Conservation (phyloP, 2,113 vertebrate genomes). For the Halcyon malimbica region DNA sequence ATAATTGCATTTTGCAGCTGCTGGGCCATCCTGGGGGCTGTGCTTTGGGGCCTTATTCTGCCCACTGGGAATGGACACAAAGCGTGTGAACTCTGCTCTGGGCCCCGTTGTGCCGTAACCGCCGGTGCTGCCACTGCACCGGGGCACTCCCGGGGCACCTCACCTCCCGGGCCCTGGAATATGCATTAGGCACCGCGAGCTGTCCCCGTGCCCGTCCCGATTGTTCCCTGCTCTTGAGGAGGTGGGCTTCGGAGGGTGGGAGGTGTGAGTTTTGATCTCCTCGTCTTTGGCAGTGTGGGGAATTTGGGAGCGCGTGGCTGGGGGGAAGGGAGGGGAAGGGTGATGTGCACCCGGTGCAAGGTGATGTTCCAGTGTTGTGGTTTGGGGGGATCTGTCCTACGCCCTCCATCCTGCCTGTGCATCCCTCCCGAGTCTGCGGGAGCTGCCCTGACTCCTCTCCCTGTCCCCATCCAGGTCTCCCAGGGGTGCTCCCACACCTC, state of each 20-base stretch:
- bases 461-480: constrained; percentile 29
- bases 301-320: not conserved
- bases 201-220: not conserved
- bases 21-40: not conserved
- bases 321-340: not conserved
- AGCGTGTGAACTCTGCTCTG: not conserved
- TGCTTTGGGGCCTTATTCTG: constrained; percentile 1
- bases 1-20: constrained; percentile 30
- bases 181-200: not conserved
- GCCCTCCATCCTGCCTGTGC: not conserved
- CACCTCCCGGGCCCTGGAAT: not conserved
- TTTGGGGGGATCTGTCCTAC: not conserved
- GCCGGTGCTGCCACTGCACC: not conserved
- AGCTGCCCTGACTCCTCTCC: not conserved
- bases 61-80: not conserved
- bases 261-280: not conserved
- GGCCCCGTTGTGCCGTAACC: not conserved
- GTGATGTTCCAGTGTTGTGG: not conserved
- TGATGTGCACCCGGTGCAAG: fast-evolving
- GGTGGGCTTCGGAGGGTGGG: not conserved
- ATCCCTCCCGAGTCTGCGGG: not conserved
- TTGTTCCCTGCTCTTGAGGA: not conserved
- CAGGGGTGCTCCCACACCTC: constrained; percentile 4
- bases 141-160: not conserved
- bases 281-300: not conserved